phyloP scores from a whole-genome alignment of 2,888 invertebrate species.

The Nemoura dubitans region DNA sequence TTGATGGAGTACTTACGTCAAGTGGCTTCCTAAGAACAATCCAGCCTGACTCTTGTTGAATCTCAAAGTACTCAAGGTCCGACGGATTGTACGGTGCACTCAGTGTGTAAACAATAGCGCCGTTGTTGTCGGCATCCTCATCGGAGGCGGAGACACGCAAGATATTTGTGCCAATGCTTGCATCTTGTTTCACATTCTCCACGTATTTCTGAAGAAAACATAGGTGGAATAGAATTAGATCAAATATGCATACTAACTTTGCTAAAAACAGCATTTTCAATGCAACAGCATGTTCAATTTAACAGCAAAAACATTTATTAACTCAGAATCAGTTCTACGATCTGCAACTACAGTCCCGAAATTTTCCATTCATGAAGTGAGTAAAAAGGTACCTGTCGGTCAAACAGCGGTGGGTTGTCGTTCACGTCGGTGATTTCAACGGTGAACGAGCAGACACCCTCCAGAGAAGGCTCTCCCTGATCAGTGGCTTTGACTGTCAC shows the following conservation, averaged over 20 bases:
- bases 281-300: no score
- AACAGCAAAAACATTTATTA: no score
- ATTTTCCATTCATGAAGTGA: no score
- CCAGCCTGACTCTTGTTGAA: conserved; percentile 97
- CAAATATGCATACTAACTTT: no score
- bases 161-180: conserved; percentile 94
- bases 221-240: conserved; percentile 50
- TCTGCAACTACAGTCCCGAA: no score
- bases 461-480: conserved; percentile 96
- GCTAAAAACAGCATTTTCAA: no score
- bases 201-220: conserved; percentile 87
- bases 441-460: conserved; percentile 98
- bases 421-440: conserved; percentile 98
- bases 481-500: conserved; percentile 98
- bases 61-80: conserved; percentile 94
- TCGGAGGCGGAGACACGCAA: conserved; percentile 94
- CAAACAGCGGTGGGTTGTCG: conserved; percentile 95
- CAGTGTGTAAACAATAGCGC: conserved; percentile 90
- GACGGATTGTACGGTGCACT: conserved; percentile 89
- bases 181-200: conserved; percentile 96
- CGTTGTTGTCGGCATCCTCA: conserved; percentile 97
- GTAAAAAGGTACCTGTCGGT: conserved; percentile 78
- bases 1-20: conserved; percentile 83
- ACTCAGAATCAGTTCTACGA: no score
- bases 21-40: conserved; percentile 93